phyloP scores from a whole-genome alignment of 2,797 vertebrate species.

The Echeneis naucrates region DNA sequence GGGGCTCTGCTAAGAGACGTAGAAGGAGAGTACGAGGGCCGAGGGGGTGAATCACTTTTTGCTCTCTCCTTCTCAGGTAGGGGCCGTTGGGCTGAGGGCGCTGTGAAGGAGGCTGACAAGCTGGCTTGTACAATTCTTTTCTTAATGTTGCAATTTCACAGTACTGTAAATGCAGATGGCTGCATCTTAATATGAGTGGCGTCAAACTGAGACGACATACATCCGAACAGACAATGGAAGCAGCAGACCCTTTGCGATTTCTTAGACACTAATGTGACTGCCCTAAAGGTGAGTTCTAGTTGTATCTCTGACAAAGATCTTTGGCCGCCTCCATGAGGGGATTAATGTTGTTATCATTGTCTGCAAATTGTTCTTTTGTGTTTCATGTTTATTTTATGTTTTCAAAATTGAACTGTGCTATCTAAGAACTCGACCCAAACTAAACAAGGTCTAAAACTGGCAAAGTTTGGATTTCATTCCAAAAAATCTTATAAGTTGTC shows the following conservation, averaged over 20 bases:
- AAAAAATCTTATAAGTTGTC: background rate
- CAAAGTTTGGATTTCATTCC: background rate
- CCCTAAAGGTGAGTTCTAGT: slow-evolving; percentile 11
- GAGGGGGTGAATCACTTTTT: background rate
- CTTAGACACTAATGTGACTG: slow-evolving; percentile 34
- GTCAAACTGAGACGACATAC: background rate
- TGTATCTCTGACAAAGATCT: slow-evolving; percentile 26
- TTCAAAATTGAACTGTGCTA: background rate
- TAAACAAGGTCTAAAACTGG: background rate
- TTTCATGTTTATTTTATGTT: background rate
- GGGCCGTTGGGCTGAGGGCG: slow-evolving; percentile 23
- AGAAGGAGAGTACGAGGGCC: background rate
- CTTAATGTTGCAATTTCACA: slow-evolving; percentile 51
- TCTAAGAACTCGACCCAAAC: background rate
- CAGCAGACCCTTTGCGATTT: background rate
- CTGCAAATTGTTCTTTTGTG: background rate
- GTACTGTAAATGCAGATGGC: slow-evolving; percentile 68
- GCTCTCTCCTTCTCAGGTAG: slow-evolving; percentile 29
- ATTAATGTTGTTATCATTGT: slow-evolving; percentile 9
- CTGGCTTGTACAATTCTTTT: slow-evolving; percentile 73
- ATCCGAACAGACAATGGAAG: background rate
- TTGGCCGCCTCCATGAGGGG: slow-evolving; percentile 18
- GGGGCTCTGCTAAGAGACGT: slow-evolving; percentile 14
- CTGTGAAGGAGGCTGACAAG: slow-evolving; percentile 68
- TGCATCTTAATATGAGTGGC: background rate